Conservation (phyloP, 2,113 vertebrate species). For the Pantherophis guttatus region DNA sequence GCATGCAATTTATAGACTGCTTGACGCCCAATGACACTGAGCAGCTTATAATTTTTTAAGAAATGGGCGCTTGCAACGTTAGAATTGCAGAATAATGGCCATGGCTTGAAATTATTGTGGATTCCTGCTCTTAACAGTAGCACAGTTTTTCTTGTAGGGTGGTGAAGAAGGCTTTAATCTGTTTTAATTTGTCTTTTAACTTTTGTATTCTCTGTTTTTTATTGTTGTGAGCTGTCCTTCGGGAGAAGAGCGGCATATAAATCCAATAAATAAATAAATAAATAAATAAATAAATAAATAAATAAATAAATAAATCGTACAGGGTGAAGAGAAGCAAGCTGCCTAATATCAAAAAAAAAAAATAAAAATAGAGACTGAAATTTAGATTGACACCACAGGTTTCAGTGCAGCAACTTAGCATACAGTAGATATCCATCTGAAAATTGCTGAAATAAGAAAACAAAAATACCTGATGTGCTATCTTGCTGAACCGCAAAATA, state of each 20-base stretch:
- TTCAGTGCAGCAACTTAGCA: background rate
- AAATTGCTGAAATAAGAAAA: background rate
- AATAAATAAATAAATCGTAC: background rate
- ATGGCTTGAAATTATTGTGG: background rate
- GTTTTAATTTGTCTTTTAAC: no score
- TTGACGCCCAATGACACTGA: background rate
- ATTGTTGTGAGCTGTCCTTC: no score
- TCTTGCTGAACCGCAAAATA: constrained; percentile 75
- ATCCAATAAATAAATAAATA: no score
- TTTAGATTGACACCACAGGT: background rate
- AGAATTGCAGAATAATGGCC: background rate
- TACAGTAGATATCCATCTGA: background rate
- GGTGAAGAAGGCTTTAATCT: background rate
- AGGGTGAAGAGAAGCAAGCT: accelerated
- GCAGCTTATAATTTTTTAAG: background rate
- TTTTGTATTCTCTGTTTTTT: no score
- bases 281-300: no score
- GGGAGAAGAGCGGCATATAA: no score
- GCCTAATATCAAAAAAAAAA: background rate
- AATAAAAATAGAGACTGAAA: background rate
- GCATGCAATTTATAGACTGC: background rate
- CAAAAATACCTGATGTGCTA: constrained; percentile 62
- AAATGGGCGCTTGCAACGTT: background rate
- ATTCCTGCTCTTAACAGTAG: background rate
- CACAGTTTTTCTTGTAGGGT: background rate